Conservation (phyloP, 2,797 vertebrate species). For the Microctenopoma steveboyesi region DNA sequence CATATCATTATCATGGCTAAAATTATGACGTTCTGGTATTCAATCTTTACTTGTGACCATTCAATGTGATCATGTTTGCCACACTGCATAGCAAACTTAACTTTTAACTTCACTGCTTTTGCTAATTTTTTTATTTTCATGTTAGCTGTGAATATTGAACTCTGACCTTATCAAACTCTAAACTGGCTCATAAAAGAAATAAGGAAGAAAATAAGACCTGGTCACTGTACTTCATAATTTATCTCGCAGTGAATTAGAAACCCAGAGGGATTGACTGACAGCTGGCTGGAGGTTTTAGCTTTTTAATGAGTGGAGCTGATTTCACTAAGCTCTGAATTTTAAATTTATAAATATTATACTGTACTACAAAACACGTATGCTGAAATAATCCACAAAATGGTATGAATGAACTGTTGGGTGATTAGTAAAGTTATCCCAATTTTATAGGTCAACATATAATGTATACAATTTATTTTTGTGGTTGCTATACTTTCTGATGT, state of each 20-base stretch:
- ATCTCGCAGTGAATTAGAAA: background rate
- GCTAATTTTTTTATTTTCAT: background rate
- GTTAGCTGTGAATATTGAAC: background rate
- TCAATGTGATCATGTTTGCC: background rate
- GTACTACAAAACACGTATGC: too few relatives aligned
- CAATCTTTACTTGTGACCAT: background rate
- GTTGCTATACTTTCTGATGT: too few relatives aligned
- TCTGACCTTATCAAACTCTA: background rate
- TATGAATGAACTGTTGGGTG: too few relatives aligned
- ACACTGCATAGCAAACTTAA: background rate
- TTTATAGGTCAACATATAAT: too few relatives aligned
- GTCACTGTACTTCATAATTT: constrained; percentile 4
- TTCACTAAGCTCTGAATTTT: background rate
- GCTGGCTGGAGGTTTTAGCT: background rate
- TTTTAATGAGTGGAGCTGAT: constrained; percentile 5
- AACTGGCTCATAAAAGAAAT: background rate
- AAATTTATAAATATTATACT: too few relatives aligned
- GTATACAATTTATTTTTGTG: too few relatives aligned
- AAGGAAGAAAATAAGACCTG: background rate
- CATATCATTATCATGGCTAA: too few relatives aligned
- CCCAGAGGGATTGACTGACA: constrained; percentile 1
- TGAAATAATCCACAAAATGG: too few relatives aligned
- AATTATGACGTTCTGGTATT: too few relatives aligned
- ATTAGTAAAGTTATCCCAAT: too few relatives aligned
- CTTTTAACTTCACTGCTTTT: background rate